Conservation (phyloP, 2,797 vertebrate genomes). For the Dallia pectoralis region DNA sequence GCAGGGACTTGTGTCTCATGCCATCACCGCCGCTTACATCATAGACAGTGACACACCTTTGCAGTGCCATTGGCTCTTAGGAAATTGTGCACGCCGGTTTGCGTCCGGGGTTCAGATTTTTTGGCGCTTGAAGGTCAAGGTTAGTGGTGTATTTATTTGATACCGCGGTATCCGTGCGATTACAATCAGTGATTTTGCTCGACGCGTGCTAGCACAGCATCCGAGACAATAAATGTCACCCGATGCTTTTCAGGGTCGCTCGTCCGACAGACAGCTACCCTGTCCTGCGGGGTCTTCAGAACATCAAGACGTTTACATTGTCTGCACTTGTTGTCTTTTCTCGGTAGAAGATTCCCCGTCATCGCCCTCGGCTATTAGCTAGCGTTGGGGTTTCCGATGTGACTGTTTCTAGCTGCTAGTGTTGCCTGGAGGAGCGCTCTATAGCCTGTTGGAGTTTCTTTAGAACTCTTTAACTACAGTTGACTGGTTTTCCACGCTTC, state of each 20-base stretch:
- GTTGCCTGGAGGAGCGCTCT: slow-evolving; percentile 12
- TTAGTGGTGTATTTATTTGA: slow-evolving; percentile 63
- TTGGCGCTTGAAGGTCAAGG: slow-evolving; percentile 59
- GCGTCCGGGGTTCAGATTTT: slow-evolving; percentile 32
- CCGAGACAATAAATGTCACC: slow-evolving; percentile 56
- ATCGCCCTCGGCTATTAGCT: slow-evolving; percentile 12
- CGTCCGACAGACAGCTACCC: slow-evolving; percentile 42
- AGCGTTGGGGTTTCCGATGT: slow-evolving; percentile 19
- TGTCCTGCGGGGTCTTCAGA: background rate
- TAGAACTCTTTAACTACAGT: background rate
- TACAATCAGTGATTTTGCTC: slow-evolving; percentile 54
- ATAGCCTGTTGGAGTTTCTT: background rate
- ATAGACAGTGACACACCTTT: slow-evolving; percentile 43
- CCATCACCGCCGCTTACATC: slow-evolving; percentile 57
- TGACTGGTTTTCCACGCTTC: background rate
- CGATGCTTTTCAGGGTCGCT: slow-evolving; percentile 28
- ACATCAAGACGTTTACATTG: background rate
- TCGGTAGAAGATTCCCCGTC: background rate
- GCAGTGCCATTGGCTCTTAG: slow-evolving; percentile 42
- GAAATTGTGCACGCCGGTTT: slow-evolving; percentile 54
- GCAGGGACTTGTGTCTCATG: slow-evolving; percentile 59
- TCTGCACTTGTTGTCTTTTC: background rate
- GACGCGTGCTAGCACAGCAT: slow-evolving; percentile 53
- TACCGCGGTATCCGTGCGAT: slow-evolving; percentile 52
- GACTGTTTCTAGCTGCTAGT: slow-evolving; percentile 13